Conservation (phyloP, 2,797 vertebrate genomes). For the Enteromius trimaculatus region DNA sequence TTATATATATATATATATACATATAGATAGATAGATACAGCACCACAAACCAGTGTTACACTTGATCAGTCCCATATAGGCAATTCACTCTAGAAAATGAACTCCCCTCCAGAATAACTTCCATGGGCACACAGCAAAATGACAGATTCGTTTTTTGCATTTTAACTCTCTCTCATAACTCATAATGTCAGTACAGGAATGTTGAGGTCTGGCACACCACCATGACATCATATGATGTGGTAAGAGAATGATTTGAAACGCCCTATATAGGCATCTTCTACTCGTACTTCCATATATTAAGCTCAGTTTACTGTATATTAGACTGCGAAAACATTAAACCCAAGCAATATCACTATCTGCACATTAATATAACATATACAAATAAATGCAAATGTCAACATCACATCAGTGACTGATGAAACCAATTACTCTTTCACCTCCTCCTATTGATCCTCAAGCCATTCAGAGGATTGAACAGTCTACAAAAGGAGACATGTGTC, state of each 20-base stretch:
- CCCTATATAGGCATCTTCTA: not conserved
- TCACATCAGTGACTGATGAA: conserved; percentile 68
- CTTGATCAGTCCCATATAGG: conserved; percentile 4
- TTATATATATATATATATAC: not conserved
- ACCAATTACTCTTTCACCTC: conserved; percentile 61
- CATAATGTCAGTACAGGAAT: conserved; percentile 51
- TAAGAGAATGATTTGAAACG: conserved; percentile 10
- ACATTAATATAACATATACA: conserved; percentile 1
- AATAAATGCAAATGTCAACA: conserved; percentile 19
- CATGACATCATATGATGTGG: conserved; percentile 56
- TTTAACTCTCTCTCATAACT: conserved; percentile 56
- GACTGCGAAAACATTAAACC: not conserved
- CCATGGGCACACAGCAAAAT: conserved; percentile 22
- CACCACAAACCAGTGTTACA: conserved; percentile 7
- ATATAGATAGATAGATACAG: not conserved
- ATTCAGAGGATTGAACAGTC: conserved; percentile 62
- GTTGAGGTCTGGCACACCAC: conserved; percentile 32
- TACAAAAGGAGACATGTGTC: conserved; percentile 55
- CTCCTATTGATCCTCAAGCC: conserved; percentile 67
- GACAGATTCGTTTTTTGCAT: conserved; percentile 32
- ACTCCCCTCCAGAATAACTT: conserved; percentile 6
- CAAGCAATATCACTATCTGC: not conserved
- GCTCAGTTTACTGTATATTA: not conserved
- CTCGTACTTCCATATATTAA: not conserved
- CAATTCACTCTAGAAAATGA: conserved; percentile 20